Conservation (phyloP, 2,888 invertebrate genomes). For the Amphipyra berbera region DNA sequence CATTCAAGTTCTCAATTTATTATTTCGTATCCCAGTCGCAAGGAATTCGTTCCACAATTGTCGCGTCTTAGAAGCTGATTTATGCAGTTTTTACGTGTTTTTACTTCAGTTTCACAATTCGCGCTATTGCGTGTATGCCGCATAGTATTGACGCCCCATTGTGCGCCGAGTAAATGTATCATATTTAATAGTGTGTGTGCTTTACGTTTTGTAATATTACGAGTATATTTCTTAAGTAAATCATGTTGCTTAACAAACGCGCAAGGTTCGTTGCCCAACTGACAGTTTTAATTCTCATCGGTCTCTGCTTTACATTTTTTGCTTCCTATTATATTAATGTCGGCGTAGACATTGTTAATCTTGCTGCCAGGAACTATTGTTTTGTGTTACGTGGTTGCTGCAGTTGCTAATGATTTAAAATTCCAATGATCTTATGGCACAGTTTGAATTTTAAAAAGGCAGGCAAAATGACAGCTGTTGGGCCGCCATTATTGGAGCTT, state of each 20-base stretch:
- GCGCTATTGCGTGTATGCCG: constrained; percentile 45
- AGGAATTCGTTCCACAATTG: constrained; percentile 38
- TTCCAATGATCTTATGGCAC: constrained; percentile 1
- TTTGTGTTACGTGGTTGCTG: not conserved
- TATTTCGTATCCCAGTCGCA: constrained; percentile 18
- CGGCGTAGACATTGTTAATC: not conserved
- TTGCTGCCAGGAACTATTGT: not conserved
- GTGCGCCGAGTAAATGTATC: constrained; percentile 55
- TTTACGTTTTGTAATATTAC: constrained; percentile 58
- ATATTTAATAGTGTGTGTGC: constrained; percentile 54
- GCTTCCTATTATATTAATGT: constrained; percentile 35
- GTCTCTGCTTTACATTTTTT: constrained; percentile 43
- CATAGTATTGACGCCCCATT: constrained; percentile 60
- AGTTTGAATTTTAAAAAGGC: not conserved
- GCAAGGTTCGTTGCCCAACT: constrained; percentile 49
- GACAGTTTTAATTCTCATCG: constrained; percentile 47
- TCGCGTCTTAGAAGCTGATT: constrained; percentile 36
- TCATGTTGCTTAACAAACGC: constrained; percentile 49
- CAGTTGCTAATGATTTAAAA: not conserved
- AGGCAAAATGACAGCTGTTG: constrained; percentile 25
- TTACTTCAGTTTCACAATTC: constrained; percentile 55
- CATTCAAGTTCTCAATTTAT: constrained; percentile 8
- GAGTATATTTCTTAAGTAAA: constrained; percentile 57
- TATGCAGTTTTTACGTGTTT: constrained; percentile 51
- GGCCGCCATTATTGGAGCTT: not conserved